Conservation (phyloP, 2,888 invertebrate species). For the Pristionchus japonicus region DNA sequence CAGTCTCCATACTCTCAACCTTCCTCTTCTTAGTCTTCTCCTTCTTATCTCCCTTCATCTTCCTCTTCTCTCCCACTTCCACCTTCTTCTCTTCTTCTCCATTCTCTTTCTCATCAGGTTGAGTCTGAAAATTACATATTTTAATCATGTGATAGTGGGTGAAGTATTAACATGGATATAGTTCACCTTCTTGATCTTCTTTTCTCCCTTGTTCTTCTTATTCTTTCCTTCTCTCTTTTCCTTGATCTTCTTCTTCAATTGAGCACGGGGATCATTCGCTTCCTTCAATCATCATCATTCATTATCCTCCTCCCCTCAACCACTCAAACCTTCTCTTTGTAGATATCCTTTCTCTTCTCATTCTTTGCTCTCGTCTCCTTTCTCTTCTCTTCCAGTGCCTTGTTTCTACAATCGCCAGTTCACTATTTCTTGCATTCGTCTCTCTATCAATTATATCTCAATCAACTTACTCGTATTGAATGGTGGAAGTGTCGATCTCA, state of each 20-base stretch:
- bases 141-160: no score
- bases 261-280: constrained; percentile 35
- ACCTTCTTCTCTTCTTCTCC: constrained; percentile 1
- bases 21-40: constrained; percentile 50
- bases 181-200: constrained; percentile 49
- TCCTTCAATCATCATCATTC: background rate
- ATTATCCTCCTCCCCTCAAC: background rate
- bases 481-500: constrained; percentile 68
- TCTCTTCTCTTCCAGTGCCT: constrained; percentile 28
- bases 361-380: constrained; percentile 39
- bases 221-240: constrained; percentile 63
- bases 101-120: constrained; percentile 45
- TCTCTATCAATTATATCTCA: background rate
- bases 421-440: background rate
- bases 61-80: constrained; percentile 40
- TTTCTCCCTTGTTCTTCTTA: constrained; percentile 55
- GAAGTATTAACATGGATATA: no score
- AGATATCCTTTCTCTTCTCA: constrained; percentile 25
- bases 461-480: constrained; percentile 53
- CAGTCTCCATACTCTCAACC: constrained; percentile 22
- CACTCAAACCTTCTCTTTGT: constrained; percentile 50
- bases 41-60: no score
- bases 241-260: constrained; percentile 54
- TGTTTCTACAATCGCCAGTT: background rate
- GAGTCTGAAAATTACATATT: background rate